Evolutionary conservation across 1,140 invertebrate species (phyloP), one percentile per base, ranked within the genome.

Genomic region (Calephelis virginiensis): DNA sequence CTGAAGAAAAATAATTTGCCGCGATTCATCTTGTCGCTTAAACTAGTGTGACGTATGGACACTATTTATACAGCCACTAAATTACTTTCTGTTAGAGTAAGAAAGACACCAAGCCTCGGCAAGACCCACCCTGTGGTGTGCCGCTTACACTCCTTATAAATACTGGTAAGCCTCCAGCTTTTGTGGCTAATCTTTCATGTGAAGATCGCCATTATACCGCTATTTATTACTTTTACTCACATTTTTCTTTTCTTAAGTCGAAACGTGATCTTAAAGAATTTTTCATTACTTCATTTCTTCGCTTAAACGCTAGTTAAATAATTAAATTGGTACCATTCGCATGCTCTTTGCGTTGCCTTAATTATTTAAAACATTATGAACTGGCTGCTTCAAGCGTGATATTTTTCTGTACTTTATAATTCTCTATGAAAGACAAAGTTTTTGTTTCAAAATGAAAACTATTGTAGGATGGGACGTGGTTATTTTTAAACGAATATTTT

Each of bases 181-280:
- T 85, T 85, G 85, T 78, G 81, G 85, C 86, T 91, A 91, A 91
- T 91, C 89, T 89, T 88, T 84, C 80, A 85, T 86, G 84, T 87
- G 85, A 81, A 90, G 82, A 89, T 89, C 86, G 80, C 85, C 81
- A 90, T 90, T 89, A 90, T 85, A 84, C 86, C 80, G 81, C 82
- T 85, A 89, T 90, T 90, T 89, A 90, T 90, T 89, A 90, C 86
- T 88, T 87, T 81, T 73, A 74, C 78, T 75, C 75, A 73, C 78
- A 81, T 86, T 90, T 86, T 86, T 85, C 83, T 83, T 82, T 77
- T 75, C 75, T 77, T 81, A 81, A 83, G 81, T 81, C 77, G 74
- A 73, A 83, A 85, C 72, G 78, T 83, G 78, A 76, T 82, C 84
- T 77, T 77, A 75, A 69, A 76, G 63, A 48, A 64, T 63, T 63